Base-by-base conservation (phyloP, 1,140 invertebrate genomes). In the Ptiloglossa arizonensis region DNA sequence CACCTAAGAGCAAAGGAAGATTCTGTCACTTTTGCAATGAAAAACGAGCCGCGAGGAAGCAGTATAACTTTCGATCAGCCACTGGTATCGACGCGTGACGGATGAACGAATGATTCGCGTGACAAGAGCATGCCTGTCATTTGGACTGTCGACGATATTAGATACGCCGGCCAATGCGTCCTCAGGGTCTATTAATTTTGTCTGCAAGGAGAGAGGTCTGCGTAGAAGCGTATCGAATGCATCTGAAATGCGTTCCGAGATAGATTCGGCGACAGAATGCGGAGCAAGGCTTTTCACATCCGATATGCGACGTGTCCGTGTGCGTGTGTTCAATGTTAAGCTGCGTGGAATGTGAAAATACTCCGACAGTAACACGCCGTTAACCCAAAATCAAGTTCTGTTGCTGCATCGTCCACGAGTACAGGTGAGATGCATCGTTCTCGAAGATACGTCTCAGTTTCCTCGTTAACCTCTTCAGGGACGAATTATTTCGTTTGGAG, bases 141-240 rank as follows among this genome's bases (percentile, higher is more conserved):
- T 79, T 9, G 35, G 71, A 50, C 56, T 13, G 71, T 75, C n/a
- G 54, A 52, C 70, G 71, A 46, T 52, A 75, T 75, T 74, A 64
- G 72, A 60, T 13, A 54, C 62, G 29, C 41, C 15, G 35, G 19
- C 63, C 38, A 9, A 79, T 59, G 60, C 22, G 50, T 69, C 44
- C 72, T 80, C 78, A 66, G 64, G 54, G 72, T 69, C 78, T 63
- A 80, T 80, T 76, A 76, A 80, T 69, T 76, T 69, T 35, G 72
- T 80, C 60, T 19, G 5, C 54, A 38, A 69, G 54, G 56, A 63
- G 71, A 75, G 63, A 56, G 32, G 41, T 24, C 13, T 44, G 56
- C 41, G n/a, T 46, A 57, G 62, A 57, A 57, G 24, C 54, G 32
- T 38, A 38, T 77, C 57, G 74, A 77, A 77, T 56, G 67, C 75